Conservation (phyloP, 2,888 invertebrate genomes). For the Drosophila cognata region DNA sequence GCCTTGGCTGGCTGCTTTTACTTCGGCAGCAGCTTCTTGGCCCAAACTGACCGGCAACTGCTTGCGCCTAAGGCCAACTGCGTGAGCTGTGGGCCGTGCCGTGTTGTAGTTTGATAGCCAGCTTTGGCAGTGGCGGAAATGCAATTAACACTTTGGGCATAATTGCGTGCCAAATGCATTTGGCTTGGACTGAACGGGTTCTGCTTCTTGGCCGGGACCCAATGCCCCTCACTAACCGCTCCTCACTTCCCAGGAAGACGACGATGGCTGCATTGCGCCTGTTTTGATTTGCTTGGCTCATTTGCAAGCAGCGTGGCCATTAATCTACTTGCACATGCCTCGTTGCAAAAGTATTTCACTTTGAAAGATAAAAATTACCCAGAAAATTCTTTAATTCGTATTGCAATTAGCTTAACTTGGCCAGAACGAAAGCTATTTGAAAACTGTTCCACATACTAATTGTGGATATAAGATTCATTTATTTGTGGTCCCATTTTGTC, state of each 20-base stretch:
- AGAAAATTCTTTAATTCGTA: constrained; percentile 7
- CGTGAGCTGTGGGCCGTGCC: constrained; percentile 75
- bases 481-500: not conserved
- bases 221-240: not conserved
- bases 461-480: not conserved
- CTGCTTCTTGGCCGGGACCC: constrained; percentile 1
- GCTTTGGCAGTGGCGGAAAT: constrained; percentile 63
- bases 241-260: not conserved
- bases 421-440: not conserved
- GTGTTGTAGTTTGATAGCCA: constrained; percentile 52
- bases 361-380: constrained; percentile 13
- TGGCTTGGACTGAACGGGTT: constrained; percentile 50
- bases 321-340: constrained; percentile 54
- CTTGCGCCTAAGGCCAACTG: constrained; percentile 67
- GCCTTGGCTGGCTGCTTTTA: constrained; percentile 41
- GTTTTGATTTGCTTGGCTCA: constrained; percentile 72
- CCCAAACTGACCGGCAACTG: constrained; percentile 32
- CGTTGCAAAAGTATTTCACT: not conserved
- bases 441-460: not conserved
- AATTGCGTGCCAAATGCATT: constrained; percentile 80
- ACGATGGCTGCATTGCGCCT: constrained; percentile 35
- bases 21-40: constrained; percentile 37
- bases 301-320: constrained; percentile 64
- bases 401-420: constrained; percentile 3
- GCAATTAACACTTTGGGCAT: constrained; percentile 80